Conservation (phyloP, 2,797 vertebrate species). For the Diglossa cyanea region DNA sequence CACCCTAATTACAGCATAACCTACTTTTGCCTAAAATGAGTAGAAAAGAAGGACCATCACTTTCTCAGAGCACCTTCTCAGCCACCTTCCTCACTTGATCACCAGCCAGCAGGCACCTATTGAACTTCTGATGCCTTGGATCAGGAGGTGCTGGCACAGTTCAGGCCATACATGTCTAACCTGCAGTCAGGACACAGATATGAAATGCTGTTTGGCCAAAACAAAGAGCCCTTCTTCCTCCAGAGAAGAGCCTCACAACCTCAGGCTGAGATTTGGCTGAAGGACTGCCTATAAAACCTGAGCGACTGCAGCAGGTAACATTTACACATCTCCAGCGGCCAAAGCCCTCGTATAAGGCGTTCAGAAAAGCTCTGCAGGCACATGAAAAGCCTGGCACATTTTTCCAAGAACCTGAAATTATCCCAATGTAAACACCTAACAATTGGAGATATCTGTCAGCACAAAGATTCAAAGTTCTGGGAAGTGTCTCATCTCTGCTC, state of each 20-base stretch:
- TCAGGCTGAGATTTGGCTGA: neutral
- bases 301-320: neutral
- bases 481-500: neutral
- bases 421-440: neutral
- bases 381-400: neutral
- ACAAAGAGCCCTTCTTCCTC: constrained; percentile 9
- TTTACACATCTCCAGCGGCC: neutral
- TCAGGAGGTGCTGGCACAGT: neutral
- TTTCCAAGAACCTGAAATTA: neutral
- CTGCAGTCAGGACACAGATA: neutral
- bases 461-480: neutral
- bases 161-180: neutral
- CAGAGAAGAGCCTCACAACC: neutral
- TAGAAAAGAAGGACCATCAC: neutral
- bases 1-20: neutral
- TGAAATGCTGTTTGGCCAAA: neutral
- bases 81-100: neutral
- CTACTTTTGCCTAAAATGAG: neutral
- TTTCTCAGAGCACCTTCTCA: neutral
- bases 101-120: neutral
- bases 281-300: neutral
- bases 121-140: neutral
- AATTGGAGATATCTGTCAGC: neutral
- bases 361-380: neutral
- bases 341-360: neutral